Base-by-base conservation (phyloP, 2,888 invertebrate genomes). In the Tromatobia lineatoria region DNA sequence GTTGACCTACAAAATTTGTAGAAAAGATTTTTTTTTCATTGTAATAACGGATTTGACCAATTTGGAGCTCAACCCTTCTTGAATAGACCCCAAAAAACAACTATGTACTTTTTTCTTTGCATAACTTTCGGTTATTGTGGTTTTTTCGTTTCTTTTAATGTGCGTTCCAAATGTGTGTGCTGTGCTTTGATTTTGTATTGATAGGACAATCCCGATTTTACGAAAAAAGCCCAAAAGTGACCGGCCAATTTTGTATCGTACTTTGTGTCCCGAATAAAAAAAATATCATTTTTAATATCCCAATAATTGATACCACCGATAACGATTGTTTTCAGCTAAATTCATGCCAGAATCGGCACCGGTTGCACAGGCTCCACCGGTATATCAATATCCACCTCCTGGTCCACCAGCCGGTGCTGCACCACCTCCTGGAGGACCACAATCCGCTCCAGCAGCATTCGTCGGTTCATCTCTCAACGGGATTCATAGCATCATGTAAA, bases 271-370 rank as follows among this genome's bases (percentile, higher is more conserved):
- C 69, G n/a, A n/a, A n/a, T n/a, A n/a, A 23, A 8, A 20, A 64
- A 18, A 20, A 42, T 38, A 20, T 4, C 23, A 45, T 42, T 45
- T 66, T 64, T 59, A 20, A 50, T 34, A n/a, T 52, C 3, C 34
- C 2, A 57, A 66, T 67, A 45, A 76, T 59, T 66, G 20, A 74
- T 69, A 34, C 13, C 7, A 2, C 13, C 38, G 20, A 25, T 64
- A 64, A 10, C n/a, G 20, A 23, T 67, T 74, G 11, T 47, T 76
- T 91, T 3, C 91, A 93, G 93, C 91, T 66, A 93, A 93, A 90
- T 93, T 93, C 88, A 93, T 93, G 92, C 93, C 93, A 74, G 93
- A 93, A 73, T 87, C 92, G 57, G 66, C 91, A 59, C 91, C 91
- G 18, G 87, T 88, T 25, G 85, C 90, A 18, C 89, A 83, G 80